Evolutionary conservation across 2,113 vertebrate species (phyloP).

Genomic region (Falco punctatus): DNA sequence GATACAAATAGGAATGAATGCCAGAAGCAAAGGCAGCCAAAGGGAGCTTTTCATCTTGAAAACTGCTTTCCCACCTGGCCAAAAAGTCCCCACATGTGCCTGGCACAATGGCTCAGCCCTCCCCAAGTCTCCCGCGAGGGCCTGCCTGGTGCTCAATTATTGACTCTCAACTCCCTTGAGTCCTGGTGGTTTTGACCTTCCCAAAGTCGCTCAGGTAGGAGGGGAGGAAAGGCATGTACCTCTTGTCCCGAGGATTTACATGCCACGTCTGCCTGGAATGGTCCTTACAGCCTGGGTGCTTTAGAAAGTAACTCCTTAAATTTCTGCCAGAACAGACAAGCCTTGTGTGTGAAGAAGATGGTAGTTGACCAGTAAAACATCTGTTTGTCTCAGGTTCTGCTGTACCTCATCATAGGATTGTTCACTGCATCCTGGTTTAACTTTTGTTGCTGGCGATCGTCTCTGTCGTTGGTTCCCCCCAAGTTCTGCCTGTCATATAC

Average conservation of each 20-base stretch:
- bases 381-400: neutral
- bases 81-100: neutral
- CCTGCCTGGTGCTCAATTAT: neutral
- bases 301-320: neutral
- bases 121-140: rapidly evolving
- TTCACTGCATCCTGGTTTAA: neutral
- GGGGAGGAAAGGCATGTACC: neutral
- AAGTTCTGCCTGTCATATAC: neutral
- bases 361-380: neutral
- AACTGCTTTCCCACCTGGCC: conserved; percentile 5
- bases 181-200: neutral
- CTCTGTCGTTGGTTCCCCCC: neutral
- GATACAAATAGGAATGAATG: neutral
- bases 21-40: conserved; percentile 13
- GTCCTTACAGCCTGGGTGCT: neutral
- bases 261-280: neutral
- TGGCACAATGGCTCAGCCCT: neutral
- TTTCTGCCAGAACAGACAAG: neutral
- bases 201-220: neutral
- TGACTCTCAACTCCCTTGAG: neutral
- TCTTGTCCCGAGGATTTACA: neutral
- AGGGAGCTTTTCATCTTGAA: conserved; percentile 24
- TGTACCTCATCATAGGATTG: neutral
- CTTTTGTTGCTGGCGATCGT: neutral
- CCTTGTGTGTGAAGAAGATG: neutral